Base-by-base conservation (phyloP, 64 coral and sea anemone species). In the Pocillopora damicornis region DNA sequence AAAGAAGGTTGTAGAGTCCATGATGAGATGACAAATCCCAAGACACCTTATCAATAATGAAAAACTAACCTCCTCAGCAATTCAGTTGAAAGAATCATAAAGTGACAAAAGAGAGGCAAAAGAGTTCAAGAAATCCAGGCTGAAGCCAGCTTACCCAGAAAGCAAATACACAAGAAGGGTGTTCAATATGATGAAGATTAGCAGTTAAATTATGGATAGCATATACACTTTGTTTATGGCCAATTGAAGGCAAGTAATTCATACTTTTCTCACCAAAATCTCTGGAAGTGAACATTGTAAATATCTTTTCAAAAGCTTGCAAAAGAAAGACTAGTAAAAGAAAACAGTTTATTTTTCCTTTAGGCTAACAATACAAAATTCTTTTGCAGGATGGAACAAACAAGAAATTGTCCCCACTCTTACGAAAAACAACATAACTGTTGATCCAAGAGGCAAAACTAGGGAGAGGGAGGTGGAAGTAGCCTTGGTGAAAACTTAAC, bases 201-300 rank as follows among this genome's bases (percentile, higher is more conserved):
- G 71, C 64, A 72, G 18, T 58, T 85, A 72, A 85, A 73, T 85
- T 85, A 68, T 73, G 14, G 20, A 85, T 73, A 85, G 73, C 81
- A 85, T 72, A 85, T 69, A 83, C 65, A 73, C 36, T 67, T 72
- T 85, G 81, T 85, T 72, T 45, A 58, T 85, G 81, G 81, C 65
- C 65, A 73, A 85, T 85, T 23, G 22, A 58, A 85, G 65, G 81
- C 81, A 56, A 42, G 26, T 58, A 22, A 42, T 15, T 65, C 73
- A 66, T 37, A 23, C 37, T 8, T 79, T 67, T 71, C 13, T 85
- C 72, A 85, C 65, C 57, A 65, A 26, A 69, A 85, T 85, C 65
- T 72, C 42, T 68, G 81, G 63, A 72, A 85, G 81, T 37, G 36
- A 26, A 42, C 42, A 58, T 38, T 72, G 65, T 72, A 26, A 85